Evolutionary conservation across 2,113 vertebrate species (phyloP), one percentile per base, ranked within the genome.

Genomic region (Myrmophylax atrothorax): DNA sequence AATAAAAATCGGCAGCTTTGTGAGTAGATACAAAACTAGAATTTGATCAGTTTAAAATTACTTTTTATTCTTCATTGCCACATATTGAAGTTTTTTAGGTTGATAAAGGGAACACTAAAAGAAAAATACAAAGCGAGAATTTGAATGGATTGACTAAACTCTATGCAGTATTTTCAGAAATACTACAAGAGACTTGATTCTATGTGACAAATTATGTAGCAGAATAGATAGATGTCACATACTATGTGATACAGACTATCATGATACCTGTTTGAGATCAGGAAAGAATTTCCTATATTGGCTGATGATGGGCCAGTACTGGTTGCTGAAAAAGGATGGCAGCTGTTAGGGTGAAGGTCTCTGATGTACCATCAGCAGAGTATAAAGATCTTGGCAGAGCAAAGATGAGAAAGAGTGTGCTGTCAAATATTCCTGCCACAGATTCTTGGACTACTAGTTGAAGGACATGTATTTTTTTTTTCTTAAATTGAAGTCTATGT

Each of bases 81-180:
- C 37, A 35, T 86, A 63, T 81, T 94, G 50, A 89, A 58, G 28
- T 55, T 89, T 85, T 74, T 91, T 68, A 95, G 82, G n/a, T 28
- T 56, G 87, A 40, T 53, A 91, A 93, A 84, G 59, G 89, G 79
- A 93, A 89, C 67, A 89, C 64, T 42, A 69, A 90, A 94, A 95
- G 78, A 91, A 92, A 97, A 95, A 72, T 73, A 28, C 11, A 29
- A 84, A 91, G n/a, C 66, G 74, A 76, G 10, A 14, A 42, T 50
- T 67, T 76, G 59, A 14, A 78, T 7, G 4, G 18, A 23, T 33
- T 52, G 5, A 15, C 6, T 75, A 52, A 84, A 87, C 82, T 37
- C 8, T 56, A 3, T 68, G 24, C 40, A 64, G 17, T 5, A 7
- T 73, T 5, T 66, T 83, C 28, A 74, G 42, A 70, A 86, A 55